A percentile compares a stretch with the other conserved stretches of the same genome.
These are phyloP conservation scores for Rotaria socialis DNA, from an alignment of 2,888 invertebrate genomes.

Conservation along the genomic window DNA sequence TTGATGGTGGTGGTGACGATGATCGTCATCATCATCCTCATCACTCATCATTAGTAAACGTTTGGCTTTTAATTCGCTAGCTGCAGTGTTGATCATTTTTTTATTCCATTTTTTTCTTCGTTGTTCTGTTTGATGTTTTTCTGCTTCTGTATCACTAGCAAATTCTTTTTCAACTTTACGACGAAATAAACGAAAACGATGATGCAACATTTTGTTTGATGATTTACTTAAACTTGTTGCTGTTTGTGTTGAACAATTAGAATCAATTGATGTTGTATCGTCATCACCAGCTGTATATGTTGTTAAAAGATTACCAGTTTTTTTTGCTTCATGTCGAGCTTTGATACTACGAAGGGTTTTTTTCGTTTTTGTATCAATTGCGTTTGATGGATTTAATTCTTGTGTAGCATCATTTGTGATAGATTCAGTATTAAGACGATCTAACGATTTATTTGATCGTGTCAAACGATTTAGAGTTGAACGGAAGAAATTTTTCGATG, in stretches of 20 bases:
- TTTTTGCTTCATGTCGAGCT: conserved; percentile 2
- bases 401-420: background rate
- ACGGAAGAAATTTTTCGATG: background rate
- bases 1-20: background rate
- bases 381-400: background rate
- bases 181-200: conserved; percentile 30
- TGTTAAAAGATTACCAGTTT: background rate
- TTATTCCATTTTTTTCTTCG: conserved; percentile 32
- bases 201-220: background rate
- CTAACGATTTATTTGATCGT: conserved; percentile 26
- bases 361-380: background rate
- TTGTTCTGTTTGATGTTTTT: conserved; percentile 29
- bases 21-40: background rate
- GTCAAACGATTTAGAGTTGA: conserved; percentile 27
- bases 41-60: conserved; percentile 31
- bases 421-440: background rate
- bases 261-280: conserved; percentile 27
- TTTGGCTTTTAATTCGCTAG: background rate
- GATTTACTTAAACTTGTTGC: background rate
- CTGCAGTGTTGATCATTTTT: background rate
- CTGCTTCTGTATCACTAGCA: conserved; percentile 11
- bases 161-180: conserved; percentile 17
- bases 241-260: conserved; percentile 23
- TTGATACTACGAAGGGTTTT: conserved; percentile 14
- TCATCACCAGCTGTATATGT: background rate